Evolutionary conservation across 2,888 invertebrate species (phyloP).

Genomic region (Hecatera dysodea): DNA sequence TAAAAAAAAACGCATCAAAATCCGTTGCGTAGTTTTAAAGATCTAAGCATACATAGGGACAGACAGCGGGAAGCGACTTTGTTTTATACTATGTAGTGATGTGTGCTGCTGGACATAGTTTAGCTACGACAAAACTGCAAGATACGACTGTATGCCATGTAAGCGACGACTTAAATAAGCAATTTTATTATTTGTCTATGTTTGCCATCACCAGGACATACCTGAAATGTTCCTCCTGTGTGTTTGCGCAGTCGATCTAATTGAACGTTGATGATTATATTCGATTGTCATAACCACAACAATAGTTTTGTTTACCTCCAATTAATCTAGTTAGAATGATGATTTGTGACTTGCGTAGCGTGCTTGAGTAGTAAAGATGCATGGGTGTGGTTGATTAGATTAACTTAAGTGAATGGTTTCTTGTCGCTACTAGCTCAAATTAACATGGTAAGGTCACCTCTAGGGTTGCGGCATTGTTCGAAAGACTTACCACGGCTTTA

Average conservation of each 20-base stretch:
- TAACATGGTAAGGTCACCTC: background rate
- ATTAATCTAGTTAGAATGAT: slow-evolving; percentile 40
- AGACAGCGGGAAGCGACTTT: too few relatives aligned
- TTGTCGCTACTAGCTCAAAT: background rate
- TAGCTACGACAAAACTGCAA: too few relatives aligned
- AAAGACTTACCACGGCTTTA: too few relatives aligned
- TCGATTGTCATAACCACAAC: slow-evolving; percentile 34
- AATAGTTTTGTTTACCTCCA: slow-evolving; percentile 33
- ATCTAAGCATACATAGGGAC: too few relatives aligned
- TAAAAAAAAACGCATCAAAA: too few relatives aligned
- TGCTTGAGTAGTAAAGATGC: background rate
- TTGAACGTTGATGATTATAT: slow-evolving; percentile 39
- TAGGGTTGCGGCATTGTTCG: too few relatives aligned
- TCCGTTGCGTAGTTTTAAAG: too few relatives aligned
- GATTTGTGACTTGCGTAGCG: slow-evolving; percentile 15
- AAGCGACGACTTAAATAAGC: background rate
- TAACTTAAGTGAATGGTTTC: background rate
- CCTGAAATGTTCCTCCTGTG: background rate
- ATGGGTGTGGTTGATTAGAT: background rate
- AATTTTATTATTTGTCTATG: background rate
- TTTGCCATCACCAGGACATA: background rate
- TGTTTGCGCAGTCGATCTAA: slow-evolving; percentile 33
- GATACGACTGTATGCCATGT: too few relatives aligned
- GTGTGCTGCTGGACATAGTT: too few relatives aligned
- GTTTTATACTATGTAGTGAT: too few relatives aligned